These are phyloP conservation scores for Vesta saturnalis DNA, from an alignment of 2,888 invertebrate species.

Conservation along the genomic window DNA sequence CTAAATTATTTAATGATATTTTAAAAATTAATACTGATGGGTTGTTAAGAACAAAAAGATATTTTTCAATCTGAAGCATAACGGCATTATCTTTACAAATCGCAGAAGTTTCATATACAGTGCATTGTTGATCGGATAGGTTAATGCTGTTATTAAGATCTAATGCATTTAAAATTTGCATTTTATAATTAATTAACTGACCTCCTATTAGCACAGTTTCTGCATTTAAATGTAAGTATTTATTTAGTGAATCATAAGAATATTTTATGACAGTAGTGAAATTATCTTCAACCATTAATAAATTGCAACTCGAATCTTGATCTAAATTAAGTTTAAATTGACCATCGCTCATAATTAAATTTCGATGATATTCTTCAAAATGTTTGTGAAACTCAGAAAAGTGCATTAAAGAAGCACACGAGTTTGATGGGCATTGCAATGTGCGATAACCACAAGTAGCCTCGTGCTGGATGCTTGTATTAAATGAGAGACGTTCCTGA, in stretches of 20 bases:
- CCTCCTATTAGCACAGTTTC: not conserved
- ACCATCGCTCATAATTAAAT: not conserved
- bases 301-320: not conserved
- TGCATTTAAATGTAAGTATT: constrained; percentile 1
- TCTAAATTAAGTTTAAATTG: not conserved
- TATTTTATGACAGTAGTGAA: not conserved
- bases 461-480: not conserved
- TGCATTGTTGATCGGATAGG: not conserved
- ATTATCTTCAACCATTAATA: not conserved
- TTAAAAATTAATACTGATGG: too few relatives aligned
- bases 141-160: not conserved
- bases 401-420: not conserved
- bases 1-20: too few relatives aligned
- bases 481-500: not conserved
- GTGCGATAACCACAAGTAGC: not conserved
- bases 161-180: not conserved
- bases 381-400: not conserved
- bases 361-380: not conserved
- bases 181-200: not conserved
- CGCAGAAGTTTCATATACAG: not conserved
- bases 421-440: not conserved
- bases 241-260: not conserved
- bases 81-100: too few relatives aligned
- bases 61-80: too few relatives aligned
- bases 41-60: too few relatives aligned